Percentiles rank a stretch among this genome's conserved stretches.
phyloP scores from a whole-genome alignment of 1,140 invertebrate species.

The Apolygus lucorum region DNA sequence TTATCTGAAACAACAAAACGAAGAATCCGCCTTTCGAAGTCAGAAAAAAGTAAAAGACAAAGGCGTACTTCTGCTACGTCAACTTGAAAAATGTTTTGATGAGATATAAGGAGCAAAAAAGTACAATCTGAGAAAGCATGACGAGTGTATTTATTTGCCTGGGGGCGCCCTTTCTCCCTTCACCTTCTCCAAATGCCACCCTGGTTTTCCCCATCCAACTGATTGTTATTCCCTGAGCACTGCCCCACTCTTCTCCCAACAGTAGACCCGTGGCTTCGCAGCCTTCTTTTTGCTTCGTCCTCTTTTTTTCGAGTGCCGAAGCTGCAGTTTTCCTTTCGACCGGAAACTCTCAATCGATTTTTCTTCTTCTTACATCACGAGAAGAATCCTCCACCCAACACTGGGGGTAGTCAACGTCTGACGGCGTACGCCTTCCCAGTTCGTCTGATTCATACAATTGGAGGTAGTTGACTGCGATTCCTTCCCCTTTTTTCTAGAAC shows the following conservation, averaged over 20 bases:
- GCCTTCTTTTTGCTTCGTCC: not conserved
- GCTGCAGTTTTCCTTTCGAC: slow-evolving; percentile 2
- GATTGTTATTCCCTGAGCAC: not conserved
- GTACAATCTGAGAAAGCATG: slow-evolving; percentile 5
- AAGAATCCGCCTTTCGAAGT: too few species aligned
- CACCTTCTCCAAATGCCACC: slow-evolving; percentile 1
- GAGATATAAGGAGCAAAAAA: slow-evolving; percentile 9
- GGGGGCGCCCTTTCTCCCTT: not conserved
- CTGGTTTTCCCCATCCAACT: not conserved
- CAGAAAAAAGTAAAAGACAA: slow-evolving; percentile 1
- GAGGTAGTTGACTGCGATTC: too few species aligned
- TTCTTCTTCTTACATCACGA: not conserved
- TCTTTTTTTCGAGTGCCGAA: not conserved
- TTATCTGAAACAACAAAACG: too few species aligned
- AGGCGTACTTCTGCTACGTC: slow-evolving; percentile 8
- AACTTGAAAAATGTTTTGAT: slow-evolving; percentile 17
- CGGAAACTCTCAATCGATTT: slow-evolving; percentile 12
- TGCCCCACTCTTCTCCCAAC: not conserved
- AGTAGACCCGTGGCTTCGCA: not conserved
- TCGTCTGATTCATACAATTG: too few species aligned
- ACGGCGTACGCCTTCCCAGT: too few species aligned
- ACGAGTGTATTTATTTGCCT: slow-evolving; percentile 15
- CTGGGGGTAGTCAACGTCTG: too few species aligned
- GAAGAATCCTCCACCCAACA: too few species aligned
- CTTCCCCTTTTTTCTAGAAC: too few species aligned